Percentiles rank a stretch among this genome's conserved stretches.
These are phyloP conservation scores for Napeogenes inachia DNA, from an alignment of 2,888 invertebrate genomes.

Conservation along the genomic window DNA sequence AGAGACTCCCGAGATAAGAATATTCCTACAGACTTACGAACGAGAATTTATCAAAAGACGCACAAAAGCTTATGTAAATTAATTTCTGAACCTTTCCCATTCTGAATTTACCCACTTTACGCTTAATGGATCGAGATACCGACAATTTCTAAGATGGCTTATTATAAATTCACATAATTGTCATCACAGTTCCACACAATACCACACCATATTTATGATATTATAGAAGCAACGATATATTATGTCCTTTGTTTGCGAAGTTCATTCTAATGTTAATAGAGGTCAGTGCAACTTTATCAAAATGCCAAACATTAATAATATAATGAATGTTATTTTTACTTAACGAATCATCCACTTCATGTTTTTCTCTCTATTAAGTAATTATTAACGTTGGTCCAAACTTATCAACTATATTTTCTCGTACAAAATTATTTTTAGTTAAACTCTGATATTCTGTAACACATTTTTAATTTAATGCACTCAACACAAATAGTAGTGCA, in stretches of 20 bases:
- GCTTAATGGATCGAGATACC: constrained; percentile 46
- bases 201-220: constrained; percentile 15
- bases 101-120: constrained; percentile 47
- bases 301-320: too few species aligned
- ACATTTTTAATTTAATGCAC: too few species aligned
- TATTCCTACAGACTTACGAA: constrained; percentile 39
- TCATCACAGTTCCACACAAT: constrained; percentile 27
- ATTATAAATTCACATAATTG: constrained; percentile 52
- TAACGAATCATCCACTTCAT: too few species aligned
- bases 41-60: constrained; percentile 57
- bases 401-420: too few species aligned
- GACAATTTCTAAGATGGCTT: constrained; percentile 40
- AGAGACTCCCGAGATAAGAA: constrained; percentile 48
- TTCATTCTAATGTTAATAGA: constrained; percentile 22
- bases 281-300: neutral
- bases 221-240: neutral
- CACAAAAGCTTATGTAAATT: constrained; percentile 67
- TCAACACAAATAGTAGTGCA: too few species aligned
- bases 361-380: too few species aligned
- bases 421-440: too few species aligned
- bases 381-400: too few species aligned
- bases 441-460: too few species aligned
- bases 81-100: constrained; percentile 63
- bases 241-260: constrained; percentile 22
- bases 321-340: too few species aligned